A percentile compares a stretch with the other conserved stretches of the same genome.
Evolutionary conservation across 2,888 invertebrate genomes (phyloP).

Genomic region (Perizoma affinitatum): DNA sequence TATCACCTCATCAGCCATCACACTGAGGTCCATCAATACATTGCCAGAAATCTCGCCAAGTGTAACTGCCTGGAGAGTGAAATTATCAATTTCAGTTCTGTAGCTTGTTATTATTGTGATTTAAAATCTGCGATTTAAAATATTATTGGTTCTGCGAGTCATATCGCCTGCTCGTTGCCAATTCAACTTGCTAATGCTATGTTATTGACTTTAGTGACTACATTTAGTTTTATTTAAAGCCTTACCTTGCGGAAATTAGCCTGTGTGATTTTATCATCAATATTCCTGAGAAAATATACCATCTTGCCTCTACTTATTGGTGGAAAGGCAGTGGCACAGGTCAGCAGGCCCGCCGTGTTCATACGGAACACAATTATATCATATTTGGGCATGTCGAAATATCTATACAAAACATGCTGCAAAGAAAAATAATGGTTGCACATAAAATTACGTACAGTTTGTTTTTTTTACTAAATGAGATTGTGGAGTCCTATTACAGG

Average conservation of each 20-base stretch:
- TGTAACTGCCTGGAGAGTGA: conserved; percentile 74
- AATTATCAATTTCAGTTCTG: neutral
- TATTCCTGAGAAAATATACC: conserved; percentile 90
- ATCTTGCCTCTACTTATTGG: conserved; percentile 86
- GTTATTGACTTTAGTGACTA: no score
- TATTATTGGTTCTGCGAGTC: no score
- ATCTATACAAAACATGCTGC: conserved; percentile 71
- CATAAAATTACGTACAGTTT: no score
- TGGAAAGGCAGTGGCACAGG: conserved; percentile 86
- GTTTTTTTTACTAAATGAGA: no score
- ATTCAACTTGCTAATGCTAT: no score
- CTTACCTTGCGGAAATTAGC: conserved; percentile 78
- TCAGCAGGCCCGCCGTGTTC: conserved; percentile 85
- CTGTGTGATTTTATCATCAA: conserved; percentile 84
- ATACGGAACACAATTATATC: conserved; percentile 85
- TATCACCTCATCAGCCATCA: conserved; percentile 89
- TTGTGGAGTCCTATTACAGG: no score
- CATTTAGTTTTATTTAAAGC: neutral
- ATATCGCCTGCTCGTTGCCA: no score
- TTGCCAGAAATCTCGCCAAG: conserved; percentile 90
- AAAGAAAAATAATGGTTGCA: conserved; percentile 26
- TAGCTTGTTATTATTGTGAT: no score
- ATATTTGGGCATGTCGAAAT: conserved; percentile 65
- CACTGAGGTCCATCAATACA: conserved; percentile 87
- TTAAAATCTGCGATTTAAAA: no score